Base-by-base conservation (phyloP, 2,113 vertebrate genomes). In the Cyanoderma ruficeps region DNA sequence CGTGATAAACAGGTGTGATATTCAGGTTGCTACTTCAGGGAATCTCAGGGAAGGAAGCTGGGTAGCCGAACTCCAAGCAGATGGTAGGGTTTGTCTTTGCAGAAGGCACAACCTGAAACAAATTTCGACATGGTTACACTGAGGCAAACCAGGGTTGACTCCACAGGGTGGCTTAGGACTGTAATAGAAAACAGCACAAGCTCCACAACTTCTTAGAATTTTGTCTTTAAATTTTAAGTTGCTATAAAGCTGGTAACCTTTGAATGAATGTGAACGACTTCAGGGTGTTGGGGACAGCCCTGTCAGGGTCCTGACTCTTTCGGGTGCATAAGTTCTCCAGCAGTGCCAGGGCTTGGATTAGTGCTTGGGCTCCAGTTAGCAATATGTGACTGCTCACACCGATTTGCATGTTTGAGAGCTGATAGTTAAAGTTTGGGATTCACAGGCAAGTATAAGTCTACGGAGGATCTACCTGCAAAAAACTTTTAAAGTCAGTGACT, bases 1-100 rank as follows among this genome's bases (percentile, higher is more conserved):
- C 89, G 3, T 85, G 89, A 95, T 97, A 95, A 96, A 97, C 92
- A 97, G 94, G 87, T 97, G 90, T 96, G 93, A 98, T 74, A 88
- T 82, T 77, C 95, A 97, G 94, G 86, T 85, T 93, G 70, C 89
- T 87, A 85, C 87, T 91, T 89, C 77, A 94, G 97, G 88, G 78
- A 93, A 44, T 92, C 92, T 96, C 82, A 0, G 89, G 52, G 71
- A 96, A 59, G 72, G 57, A 95, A 79, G 75, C 80, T 87, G 86
- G 77, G 84, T 90, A 91, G 79, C 68, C 6, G 55, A 86, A 90
- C 81, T 87, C 91, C 90, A 92, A 94, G 89, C 90, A 94, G 90
- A 88, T 96, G 95, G 94, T 92, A 64, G 65, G 31, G 53, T 93
- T 50, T 94, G 69, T 63, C 80, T 28, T 90, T 79, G 88, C 92